These are phyloP conservation scores for Papilio demoleus DNA, from an alignment of 2,888 invertebrate genomes.

Conservation along the genomic window DNA sequence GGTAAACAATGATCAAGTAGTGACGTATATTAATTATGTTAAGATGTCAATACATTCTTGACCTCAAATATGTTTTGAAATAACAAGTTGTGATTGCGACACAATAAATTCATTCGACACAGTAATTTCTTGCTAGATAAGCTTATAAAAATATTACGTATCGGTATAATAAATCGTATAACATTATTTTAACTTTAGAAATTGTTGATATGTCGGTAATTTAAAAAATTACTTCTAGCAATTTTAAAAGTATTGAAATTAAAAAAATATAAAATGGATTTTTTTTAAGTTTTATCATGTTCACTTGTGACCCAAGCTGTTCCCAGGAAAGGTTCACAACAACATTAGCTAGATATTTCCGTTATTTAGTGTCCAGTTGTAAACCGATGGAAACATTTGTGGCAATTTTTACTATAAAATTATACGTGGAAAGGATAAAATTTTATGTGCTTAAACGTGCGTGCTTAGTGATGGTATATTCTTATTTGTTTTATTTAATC, in stretches of 20 bases:
- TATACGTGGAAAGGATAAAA: background rate
- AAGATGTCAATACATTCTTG: constrained; percentile 12
- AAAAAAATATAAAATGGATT: constrained; percentile 1
- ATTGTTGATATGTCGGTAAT: no score
- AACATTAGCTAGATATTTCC: constrained; percentile 33
- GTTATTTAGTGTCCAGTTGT: constrained; percentile 23
- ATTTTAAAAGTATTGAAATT: background rate
- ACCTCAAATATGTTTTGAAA: constrained; percentile 11
- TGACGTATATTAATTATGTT: background rate
- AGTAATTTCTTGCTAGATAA: constrained; percentile 6
- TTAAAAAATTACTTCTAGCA: no score
- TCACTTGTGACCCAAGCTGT: background rate
- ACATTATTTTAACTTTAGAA: background rate
- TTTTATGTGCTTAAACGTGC: background rate
- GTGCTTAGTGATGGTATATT: background rate
- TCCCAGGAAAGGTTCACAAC: constrained; percentile 19
- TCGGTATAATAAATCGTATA: background rate
- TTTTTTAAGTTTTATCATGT: constrained; percentile 1
- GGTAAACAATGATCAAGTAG: background rate
- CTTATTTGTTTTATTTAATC: background rate
- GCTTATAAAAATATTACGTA: constrained; percentile 11
- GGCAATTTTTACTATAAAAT: background rate
- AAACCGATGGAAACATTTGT: background rate
- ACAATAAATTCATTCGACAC: constrained; percentile 9
- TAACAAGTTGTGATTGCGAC: constrained; percentile 8